Evolutionary conservation across 2,113 vertebrate genomes (phyloP), one percentile per base, ranked within the genome.

Genomic region (Fukomys damarensis): DNA sequence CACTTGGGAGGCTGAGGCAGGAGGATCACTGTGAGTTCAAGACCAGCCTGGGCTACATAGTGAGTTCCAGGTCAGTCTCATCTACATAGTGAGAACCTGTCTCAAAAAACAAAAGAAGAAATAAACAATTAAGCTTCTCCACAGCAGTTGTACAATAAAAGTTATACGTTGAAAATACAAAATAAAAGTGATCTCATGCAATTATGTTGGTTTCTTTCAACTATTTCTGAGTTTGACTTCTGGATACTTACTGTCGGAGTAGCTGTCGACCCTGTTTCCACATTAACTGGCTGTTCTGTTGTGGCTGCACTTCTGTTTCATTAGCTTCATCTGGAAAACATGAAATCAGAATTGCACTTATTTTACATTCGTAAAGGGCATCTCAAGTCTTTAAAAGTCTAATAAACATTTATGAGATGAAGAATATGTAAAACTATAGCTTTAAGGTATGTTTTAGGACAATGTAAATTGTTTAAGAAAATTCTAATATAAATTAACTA

Each of bases 181-280:
- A 59, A 93, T 95, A 97, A 49, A 2, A 43, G 86, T 90, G 97
- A 93, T 38, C 1, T 41, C 92, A 94, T 13, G 28, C 79, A 91
- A 96, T 91, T 77, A 49, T 11, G 5, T 54, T 85, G 82, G 14
- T 92, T n/a, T 8, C 54, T 28, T 70, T 84, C 24, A 41, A 41
- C 38, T 56, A 56, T 61, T 38, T 28, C 7, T 76, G 43, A 74
- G 5, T 76, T 65, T 93, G 61, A 74, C 26, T 30, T n/a, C 5
- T 4, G 61, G 79, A 83, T 70, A 99, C 99, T 99, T 98, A 99
- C 99, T 99, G 99, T 98, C 99, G 99, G 97, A 99, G 99, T 87
- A 99, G 99, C 94, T 99, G 99, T 5, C 99, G 99, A 81, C 99
- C 99, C 98, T 99, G 99, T 98, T 99, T 99, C 99, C 99, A 99